These are phyloP conservation scores for Hippocampus barbouri DNA, from an alignment of 2,113 vertebrate genomes.

Conservation along the genomic window DNA sequence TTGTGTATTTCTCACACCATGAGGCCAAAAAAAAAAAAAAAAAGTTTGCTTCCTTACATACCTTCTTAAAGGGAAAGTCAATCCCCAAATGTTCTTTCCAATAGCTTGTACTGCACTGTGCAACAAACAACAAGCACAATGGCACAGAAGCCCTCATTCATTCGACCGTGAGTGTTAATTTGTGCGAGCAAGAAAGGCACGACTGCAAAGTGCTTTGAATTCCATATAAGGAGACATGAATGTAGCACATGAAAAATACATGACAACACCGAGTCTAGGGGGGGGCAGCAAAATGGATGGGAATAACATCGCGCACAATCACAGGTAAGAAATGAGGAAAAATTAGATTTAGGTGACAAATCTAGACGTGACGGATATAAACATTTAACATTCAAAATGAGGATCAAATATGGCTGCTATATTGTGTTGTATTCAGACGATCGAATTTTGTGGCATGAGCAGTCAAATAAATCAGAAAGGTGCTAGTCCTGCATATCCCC, in stretches of 20 bases:
- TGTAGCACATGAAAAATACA: slow-evolving; percentile 3
- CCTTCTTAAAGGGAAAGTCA: no score
- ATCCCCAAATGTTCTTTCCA: no score
- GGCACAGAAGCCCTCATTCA: not conserved
- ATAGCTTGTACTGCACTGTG: not conserved
- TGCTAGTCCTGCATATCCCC: slow-evolving; percentile 6
- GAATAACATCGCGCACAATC: not conserved
- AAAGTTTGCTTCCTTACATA: not conserved
- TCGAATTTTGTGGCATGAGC: not conserved
- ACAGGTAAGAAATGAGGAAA: not conserved
- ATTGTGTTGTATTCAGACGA: not conserved
- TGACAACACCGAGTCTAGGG: not conserved
- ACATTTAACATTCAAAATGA: not conserved
- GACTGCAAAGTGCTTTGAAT: not conserved
- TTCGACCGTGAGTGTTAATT: not conserved
- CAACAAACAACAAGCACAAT: not conserved
- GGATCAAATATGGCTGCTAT: not conserved
- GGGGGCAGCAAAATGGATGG: not conserved
- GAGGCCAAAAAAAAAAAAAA: not conserved
- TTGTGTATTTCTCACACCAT: slow-evolving; percentile 1
- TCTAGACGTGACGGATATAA: not conserved
- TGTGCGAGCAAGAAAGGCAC: not conserved
- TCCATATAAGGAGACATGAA: not conserved
- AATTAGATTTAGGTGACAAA: not conserved
- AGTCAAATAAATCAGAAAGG: not conserved